These are phyloP conservation scores for Notoglanidium macrostoma DNA, from an alignment of 2,797 vertebrate genomes.

Conservation along the genomic window DNA sequence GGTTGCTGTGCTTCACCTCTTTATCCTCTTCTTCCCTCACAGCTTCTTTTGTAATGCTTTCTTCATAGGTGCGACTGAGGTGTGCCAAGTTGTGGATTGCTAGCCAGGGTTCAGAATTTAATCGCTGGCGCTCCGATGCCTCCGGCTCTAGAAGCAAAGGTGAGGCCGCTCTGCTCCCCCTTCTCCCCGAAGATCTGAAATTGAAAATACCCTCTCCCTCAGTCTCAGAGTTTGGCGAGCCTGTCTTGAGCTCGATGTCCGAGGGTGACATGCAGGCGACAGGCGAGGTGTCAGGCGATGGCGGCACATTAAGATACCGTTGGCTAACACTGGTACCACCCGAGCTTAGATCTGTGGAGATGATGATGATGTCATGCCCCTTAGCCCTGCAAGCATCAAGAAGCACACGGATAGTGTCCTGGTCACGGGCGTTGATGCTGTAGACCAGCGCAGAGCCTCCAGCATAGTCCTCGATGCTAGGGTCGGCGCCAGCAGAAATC, in stretches of 20 bases:
- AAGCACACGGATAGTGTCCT: slow-evolving; percentile 69
- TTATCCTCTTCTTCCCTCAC: slow-evolving; percentile 30
- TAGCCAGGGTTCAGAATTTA: slow-evolving; percentile 71
- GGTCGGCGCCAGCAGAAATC: slow-evolving; percentile 71
- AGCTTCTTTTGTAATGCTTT: slow-evolving; percentile 48
- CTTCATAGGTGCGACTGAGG: slow-evolving; percentile 64
- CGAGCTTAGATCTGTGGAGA: slow-evolving; percentile 67
- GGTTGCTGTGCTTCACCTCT: slow-evolving; percentile 28
- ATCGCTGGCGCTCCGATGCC: slow-evolving; percentile 29
- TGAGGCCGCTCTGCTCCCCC: slow-evolving; percentile 31
- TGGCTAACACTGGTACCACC: slow-evolving; percentile 62
- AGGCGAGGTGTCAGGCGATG: slow-evolving; percentile 65
- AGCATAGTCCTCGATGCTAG: slow-evolving; percentile 69
- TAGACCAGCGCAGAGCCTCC: slow-evolving; percentile 76
- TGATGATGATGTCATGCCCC: slow-evolving; percentile 76
- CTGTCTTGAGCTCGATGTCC: slow-evolving; percentile 74
- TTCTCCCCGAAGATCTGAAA: slow-evolving; percentile 65
- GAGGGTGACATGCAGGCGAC: slow-evolving; percentile 78
- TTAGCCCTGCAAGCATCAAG: slow-evolving; percentile 70
- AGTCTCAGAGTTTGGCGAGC: slow-evolving; percentile 64
- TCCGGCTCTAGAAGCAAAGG: slow-evolving; percentile 51
- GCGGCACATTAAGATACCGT: slow-evolving; percentile 67
- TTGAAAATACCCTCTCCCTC: slow-evolving; percentile 70
- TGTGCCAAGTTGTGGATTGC: slow-evolving; percentile 67
- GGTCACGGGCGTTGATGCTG: slow-evolving; percentile 69